Conservation (phyloP, 2,113 vertebrate genomes). For the Pogonocichla stellata region DNA sequence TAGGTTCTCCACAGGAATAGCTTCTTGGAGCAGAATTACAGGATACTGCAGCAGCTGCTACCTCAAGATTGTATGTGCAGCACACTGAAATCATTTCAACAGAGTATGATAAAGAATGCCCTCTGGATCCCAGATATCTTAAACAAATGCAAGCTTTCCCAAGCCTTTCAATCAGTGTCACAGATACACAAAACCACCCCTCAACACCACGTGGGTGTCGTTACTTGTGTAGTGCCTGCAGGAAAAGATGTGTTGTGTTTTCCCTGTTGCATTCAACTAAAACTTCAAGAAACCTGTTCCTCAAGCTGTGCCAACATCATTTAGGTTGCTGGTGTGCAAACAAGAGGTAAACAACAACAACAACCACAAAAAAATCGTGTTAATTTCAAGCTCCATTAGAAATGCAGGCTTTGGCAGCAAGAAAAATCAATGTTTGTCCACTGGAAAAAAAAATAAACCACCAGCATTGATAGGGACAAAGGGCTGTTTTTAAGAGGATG, state of each 20-base stretch:
- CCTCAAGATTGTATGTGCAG: not conserved
- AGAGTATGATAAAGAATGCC: not conserved
- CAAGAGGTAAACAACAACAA: slow-evolving; percentile 56
- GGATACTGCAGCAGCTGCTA: not conserved
- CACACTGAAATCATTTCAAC: not conserved
- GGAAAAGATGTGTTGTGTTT: not conserved
- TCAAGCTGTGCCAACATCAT: slow-evolving; percentile 37
- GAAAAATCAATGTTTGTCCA: slow-evolving; percentile 74
- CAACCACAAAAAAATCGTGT: slow-evolving; percentile 36
- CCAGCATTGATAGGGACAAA: not conserved
- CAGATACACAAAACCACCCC: not conserved
- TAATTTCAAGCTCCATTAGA: slow-evolving; percentile 75
- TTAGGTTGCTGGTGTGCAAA: slow-evolving; percentile 31
- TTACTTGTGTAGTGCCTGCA: not conserved
- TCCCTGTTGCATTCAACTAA: not conserved
- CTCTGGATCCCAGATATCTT: not conserved
- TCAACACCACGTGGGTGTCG: not conserved
- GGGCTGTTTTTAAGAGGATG: slow-evolving; percentile 7
- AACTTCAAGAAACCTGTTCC: slow-evolving; percentile 34
- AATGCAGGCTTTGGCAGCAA: slow-evolving; percentile 51
- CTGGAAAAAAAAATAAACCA: slow-evolving; percentile 6
- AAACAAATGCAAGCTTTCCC: not conserved
- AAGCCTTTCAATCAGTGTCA: not conserved
- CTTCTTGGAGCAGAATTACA: not conserved
- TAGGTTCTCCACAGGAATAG: not conserved